Percentiles rank a stretch among this genome's conserved stretches.
Conservation (phyloP, 92 coral and sea anemone species). For the Montipora capitata region DNA sequence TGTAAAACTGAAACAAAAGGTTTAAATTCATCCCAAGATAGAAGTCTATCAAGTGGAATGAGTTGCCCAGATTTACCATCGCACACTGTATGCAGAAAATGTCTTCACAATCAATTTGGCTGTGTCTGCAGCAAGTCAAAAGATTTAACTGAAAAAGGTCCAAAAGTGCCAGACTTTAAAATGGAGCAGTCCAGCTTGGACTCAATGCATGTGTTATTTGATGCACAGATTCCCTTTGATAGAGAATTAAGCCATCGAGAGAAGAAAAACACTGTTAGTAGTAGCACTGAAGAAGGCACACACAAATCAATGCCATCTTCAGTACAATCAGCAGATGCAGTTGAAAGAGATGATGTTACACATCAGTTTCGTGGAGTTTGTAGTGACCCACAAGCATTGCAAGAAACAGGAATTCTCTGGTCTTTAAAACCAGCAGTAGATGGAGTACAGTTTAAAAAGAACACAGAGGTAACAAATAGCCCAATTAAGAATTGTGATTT, state of each 20-base stretch:
- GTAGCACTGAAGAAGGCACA: not conserved
- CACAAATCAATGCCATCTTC: not conserved
- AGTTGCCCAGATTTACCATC: not conserved
- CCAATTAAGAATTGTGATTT: too few species aligned
- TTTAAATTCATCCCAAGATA: not conserved
- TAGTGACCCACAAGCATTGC: not conserved
- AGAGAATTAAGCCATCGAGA: not conserved
- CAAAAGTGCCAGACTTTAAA: not conserved
- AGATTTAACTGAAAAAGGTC: not conserved
- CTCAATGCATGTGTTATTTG: too few species aligned
- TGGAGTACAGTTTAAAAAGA: slow-evolving; percentile 77
- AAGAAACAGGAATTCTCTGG: not conserved
- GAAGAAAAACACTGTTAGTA: not conserved
- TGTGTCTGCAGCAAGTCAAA: not conserved
- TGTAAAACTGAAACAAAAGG: too few species aligned
- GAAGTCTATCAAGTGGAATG: not conserved
- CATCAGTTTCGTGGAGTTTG: not conserved
- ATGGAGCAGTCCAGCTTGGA: not conserved
- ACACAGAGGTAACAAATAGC: slow-evolving; percentile 68
- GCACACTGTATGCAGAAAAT: not conserved
- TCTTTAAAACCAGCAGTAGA: slow-evolving; percentile 44
- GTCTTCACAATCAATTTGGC: not conserved
- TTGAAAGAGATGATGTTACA: not conserved
- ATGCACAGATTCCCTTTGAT: too few species aligned
- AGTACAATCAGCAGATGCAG: not conserved